These are phyloP conservation scores for Caenorhabditis drosophilae DNA, from an alignment of 2,888 invertebrate genomes.

Conservation along the genomic window DNA sequence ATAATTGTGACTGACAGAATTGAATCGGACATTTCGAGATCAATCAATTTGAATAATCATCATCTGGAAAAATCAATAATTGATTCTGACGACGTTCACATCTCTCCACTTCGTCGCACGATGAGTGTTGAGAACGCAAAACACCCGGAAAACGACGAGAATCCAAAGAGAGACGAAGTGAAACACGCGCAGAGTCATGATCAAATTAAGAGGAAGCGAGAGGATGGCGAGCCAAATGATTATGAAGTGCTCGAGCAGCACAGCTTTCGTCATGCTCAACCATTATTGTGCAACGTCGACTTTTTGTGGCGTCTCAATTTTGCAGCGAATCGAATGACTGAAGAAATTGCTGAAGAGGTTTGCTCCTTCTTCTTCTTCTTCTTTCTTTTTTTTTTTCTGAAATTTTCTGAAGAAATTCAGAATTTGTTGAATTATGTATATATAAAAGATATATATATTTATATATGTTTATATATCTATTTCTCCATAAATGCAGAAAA, in stretches of 20 bases:
- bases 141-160: slow-evolving; percentile 10
- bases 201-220: slow-evolving; percentile 34
- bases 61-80: slow-evolving; percentile 23
- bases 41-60: slow-evolving; percentile 15
- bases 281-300: slow-evolving; percentile 57
- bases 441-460: no score
- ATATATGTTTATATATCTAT: not conserved
- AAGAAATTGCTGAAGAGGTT: slow-evolving; percentile 62
- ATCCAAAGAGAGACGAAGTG: slow-evolving; percentile 22
- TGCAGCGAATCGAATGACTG: slow-evolving; percentile 63
- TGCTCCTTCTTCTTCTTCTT: slow-evolving; percentile 6
- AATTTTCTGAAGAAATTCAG: no score
- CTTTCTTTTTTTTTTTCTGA: no score
- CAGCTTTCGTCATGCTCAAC: slow-evolving; percentile 45
- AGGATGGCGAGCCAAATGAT: slow-evolving; percentile 33
- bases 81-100: slow-evolving; percentile 2
- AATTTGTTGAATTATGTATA: no score
- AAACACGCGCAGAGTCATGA: slow-evolving; percentile 41
- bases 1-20: slow-evolving; percentile 12
- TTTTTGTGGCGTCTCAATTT: slow-evolving; percentile 65
- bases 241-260: slow-evolving; percentile 54
- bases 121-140: slow-evolving; percentile 37
- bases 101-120: slow-evolving; percentile 36
- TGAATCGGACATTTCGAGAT: slow-evolving; percentile 13
- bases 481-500: not conserved